These are phyloP conservation scores for Semaprochilodus insignis DNA, from an alignment of 2,797 vertebrate species.

Conservation along the genomic window DNA sequence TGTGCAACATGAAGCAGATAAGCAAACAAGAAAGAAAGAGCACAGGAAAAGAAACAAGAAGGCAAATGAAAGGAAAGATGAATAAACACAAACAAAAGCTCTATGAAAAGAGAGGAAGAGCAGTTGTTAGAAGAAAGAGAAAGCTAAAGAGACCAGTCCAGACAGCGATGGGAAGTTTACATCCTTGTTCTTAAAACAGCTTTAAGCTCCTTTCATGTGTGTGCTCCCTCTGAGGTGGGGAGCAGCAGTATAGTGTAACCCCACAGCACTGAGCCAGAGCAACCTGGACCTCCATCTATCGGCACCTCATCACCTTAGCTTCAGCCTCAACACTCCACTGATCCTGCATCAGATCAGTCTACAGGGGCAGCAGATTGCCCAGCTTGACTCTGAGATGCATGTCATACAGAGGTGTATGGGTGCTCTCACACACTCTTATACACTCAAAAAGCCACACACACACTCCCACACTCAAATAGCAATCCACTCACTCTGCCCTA, in stretches of 20 bases:
- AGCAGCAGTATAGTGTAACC: conserved; percentile 45
- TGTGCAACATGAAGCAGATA: neutral
- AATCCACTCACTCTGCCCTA: no score
- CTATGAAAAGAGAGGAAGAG: conserved; percentile 66
- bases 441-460: neutral
- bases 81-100: conserved; percentile 59
- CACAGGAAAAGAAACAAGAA: neutral
- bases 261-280: conserved; percentile 8
- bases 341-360: conserved; percentile 21
- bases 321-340: conserved; percentile 5
- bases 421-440: neutral
- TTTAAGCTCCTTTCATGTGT: conserved; percentile 40
- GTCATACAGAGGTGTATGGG: conserved; percentile 49
- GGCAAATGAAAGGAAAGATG: conserved; percentile 16
- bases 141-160: conserved; percentile 58
- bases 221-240: neutral
- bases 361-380: conserved; percentile 41
- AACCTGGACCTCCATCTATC: conserved; percentile 32
- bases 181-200: conserved; percentile 24
- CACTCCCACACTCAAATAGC: neutral
- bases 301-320: conserved; percentile 48
- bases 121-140: conserved; percentile 50
- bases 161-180: conserved; percentile 65
- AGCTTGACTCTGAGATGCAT: conserved; percentile 34
- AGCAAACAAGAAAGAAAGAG: neutral